Conservation (phyloP, 2,888 invertebrate species). For the Drosophila mayaguana region DNA sequence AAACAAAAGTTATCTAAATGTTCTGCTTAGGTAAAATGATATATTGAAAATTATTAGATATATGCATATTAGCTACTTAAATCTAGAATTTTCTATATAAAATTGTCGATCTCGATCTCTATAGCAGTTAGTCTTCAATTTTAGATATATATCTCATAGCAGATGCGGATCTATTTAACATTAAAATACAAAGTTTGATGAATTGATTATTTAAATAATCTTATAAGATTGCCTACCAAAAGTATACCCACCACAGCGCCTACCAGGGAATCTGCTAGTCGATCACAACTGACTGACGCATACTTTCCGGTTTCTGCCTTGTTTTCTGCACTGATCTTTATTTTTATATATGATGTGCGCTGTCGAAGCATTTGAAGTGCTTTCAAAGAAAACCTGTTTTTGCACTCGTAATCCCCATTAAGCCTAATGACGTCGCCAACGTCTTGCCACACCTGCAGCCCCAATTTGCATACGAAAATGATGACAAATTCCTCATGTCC, state of each 20-base stretch:
- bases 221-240: not conserved
- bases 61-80: no score
- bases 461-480: conserved; percentile 44
- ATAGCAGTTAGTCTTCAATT: no score
- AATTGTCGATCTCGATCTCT: not conserved
- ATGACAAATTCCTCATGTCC: conserved; percentile 40
- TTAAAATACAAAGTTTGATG: not conserved
- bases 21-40: not conserved
- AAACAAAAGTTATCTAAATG: not conserved
- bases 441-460: conserved; percentile 54
- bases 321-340: conserved; percentile 43
- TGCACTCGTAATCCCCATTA: conserved; percentile 31
- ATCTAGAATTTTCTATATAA: not conserved
- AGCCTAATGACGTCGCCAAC: conserved; percentile 44
- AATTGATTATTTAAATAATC: not conserved
- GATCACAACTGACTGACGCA: not conserved
- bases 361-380: conserved; percentile 35
- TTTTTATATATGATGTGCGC: conserved; percentile 51
- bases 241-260: not conserved
- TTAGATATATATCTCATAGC: not conserved
- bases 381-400: conserved; percentile 48
- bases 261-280: conserved; percentile 19
- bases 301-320: not conserved
- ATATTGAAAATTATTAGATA: not conserved
- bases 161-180: not conserved